These are phyloP conservation scores for Peromyscus leucopus DNA, from an alignment of 2,113 vertebrate species.

Conservation along the genomic window DNA sequence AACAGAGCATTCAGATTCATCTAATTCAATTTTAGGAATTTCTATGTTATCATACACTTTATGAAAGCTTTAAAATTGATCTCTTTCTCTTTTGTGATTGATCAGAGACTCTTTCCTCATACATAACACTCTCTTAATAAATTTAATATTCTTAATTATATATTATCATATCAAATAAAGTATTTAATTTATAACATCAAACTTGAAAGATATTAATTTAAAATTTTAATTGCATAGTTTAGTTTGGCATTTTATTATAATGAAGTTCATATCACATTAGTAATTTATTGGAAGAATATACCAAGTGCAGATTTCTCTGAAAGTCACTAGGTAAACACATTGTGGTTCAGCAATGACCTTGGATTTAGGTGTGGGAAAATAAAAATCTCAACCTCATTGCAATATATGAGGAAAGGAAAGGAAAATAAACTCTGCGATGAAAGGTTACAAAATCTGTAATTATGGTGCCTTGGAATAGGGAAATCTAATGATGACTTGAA, in stretches of 20 bases:
- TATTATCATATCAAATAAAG: constrained; percentile 39
- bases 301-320: neutral
- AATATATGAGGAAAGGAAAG: constrained; percentile 1
- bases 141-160: constrained; percentile 46
- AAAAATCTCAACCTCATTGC: neutral
- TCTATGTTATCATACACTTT: constrained; percentile 38
- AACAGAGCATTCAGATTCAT: constrained; percentile 49
- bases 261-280: neutral
- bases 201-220: constrained; percentile 39
- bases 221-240: constrained; percentile 53
- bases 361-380: neutral
- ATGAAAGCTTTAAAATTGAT: constrained; percentile 54
- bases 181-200: constrained; percentile 50
- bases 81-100: constrained; percentile 36
- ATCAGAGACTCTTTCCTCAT: constrained; percentile 7
- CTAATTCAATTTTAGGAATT: constrained; percentile 62
- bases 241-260: constrained; percentile 28
- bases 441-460: neutral
- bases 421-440: constrained; percentile 7
- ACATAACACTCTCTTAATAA: constrained; percentile 48
- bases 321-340: neutral
- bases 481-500: constrained; percentile 48
- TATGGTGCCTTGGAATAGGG: constrained; percentile 34
- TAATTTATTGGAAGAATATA: constrained; percentile 37
- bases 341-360: neutral